phyloP scores from a whole-genome alignment of 2,797 vertebrate genomes.

The Megalops cyprinoides region DNA sequence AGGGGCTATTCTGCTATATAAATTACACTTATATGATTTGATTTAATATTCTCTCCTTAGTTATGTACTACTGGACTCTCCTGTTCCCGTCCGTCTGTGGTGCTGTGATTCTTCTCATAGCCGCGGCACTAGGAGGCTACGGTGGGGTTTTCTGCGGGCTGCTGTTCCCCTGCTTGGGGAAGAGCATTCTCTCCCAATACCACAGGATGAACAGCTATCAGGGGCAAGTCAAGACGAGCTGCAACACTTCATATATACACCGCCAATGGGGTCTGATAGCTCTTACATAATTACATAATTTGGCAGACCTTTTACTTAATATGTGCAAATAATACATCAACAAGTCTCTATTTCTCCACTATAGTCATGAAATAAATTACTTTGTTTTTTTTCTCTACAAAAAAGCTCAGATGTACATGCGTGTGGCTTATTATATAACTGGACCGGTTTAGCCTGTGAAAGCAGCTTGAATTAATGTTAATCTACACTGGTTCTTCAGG shows the following conservation, averaged over 20 bases:
- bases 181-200: slow-evolving; percentile 75
- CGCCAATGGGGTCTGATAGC: no score
- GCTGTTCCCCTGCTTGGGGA: slow-evolving; percentile 77
- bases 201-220: slow-evolving; percentile 79
- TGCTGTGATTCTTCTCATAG: slow-evolving; percentile 69
- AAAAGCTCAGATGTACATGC: no score
- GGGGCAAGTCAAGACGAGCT: slow-evolving; percentile 63
- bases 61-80: slow-evolving; percentile 76
- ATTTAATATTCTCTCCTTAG: slow-evolving; percentile 47
- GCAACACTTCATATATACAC: not conserved
- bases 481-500: no score
- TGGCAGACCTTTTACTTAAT: no score
- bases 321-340: no score
- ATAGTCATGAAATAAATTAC: no score
- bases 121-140: slow-evolving; percentile 70
- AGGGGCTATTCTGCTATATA: not conserved
- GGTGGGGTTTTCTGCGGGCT: slow-evolving; percentile 69
- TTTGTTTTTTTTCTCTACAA: no score
- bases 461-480: no score
- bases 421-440: no score
- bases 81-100: slow-evolving; percentile 72
- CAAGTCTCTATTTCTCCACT: no score
- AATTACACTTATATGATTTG: not conserved
- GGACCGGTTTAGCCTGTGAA: no score
- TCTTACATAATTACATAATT: no score